Base-by-base conservation (phyloP, 2,888 invertebrate genomes). In the Tipula unca region DNA sequence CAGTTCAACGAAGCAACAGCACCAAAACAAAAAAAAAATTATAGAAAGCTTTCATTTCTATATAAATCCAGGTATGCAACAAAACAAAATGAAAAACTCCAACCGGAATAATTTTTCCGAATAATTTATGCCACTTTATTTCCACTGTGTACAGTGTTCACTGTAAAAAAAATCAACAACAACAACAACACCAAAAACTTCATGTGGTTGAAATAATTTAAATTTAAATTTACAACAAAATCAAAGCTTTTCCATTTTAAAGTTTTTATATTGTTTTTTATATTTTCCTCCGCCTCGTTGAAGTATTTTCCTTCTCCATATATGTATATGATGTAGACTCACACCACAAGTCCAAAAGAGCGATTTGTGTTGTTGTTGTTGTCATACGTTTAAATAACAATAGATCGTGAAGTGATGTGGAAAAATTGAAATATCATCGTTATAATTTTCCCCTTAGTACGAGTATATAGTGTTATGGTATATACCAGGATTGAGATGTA, bases 51-150 rank as follows among this genome's bases (percentile, higher is more conserved):
- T 25, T 69, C 69, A 69, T 25, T 69, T 69, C 4, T 54, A 69
- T 25, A 69, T 69, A 69, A 69, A 69, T 69, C 69, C 69, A 69
- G 69, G 69, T 69, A 69, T 69, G 25, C 69, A 48, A 3, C 20
- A 69, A 32, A 32, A 69, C 3, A 48, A 54, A 69, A n/a, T n/a
- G n/a, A n/a, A 25, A 69, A 69, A 69, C 1, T 8, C 17, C 69
- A 20, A 69, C 20, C 25, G 25, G 69, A 25, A 69, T 25, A 25
- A 25, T 69, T 69, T 69, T 69, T 25, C 69, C 69, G 13, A 69
- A 69, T 69, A 69, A 69, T 69, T 69, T 69, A 69, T 69, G 69
- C 69, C 69, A 69, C 69, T 69, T 69, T 69, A 69, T 69, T 69
- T 69, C 69, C 69, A 69, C 69, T 10, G 69, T 39, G 39, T 25